Conservation (phyloP, 1,140 invertebrate species). For the Drosophila erecta region DNA sequence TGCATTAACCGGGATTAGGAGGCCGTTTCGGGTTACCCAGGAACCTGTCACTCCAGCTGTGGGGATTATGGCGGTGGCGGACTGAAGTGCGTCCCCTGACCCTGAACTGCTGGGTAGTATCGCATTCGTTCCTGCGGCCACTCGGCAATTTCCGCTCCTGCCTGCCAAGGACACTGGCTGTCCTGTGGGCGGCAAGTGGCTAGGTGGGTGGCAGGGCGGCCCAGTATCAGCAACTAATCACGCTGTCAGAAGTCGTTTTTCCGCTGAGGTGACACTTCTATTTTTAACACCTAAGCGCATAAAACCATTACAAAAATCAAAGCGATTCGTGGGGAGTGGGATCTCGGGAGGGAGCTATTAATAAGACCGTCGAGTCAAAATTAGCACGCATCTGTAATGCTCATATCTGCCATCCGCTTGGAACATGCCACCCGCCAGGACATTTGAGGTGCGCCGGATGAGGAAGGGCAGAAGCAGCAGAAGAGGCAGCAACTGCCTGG, state of each 20-base stretch:
- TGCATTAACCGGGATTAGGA: constrained; percentile 64
- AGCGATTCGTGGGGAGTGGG: not conserved
- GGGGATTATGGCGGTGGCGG: constrained; percentile 14
- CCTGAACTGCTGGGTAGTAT: constrained; percentile 4
- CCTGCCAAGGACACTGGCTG: constrained; percentile 11
- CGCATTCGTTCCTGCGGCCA: constrained; percentile 10
- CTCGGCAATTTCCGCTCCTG: constrained; percentile 12
- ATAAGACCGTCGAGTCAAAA: constrained; percentile 29
- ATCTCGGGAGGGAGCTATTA: constrained; percentile 15
- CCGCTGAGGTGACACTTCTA: constrained; percentile 15
- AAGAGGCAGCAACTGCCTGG: not conserved
- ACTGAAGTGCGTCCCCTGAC: constrained; percentile 4
- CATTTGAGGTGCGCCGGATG: constrained; percentile 29
- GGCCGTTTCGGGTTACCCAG: constrained; percentile 5
- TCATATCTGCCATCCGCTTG: constrained; percentile 9
- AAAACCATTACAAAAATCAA: constrained; percentile 21
- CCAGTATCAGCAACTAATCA: constrained; percentile 6
- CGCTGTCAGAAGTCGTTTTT: constrained; percentile 6
- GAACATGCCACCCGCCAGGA: constrained; percentile 34
- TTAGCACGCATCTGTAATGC: constrained; percentile 35
- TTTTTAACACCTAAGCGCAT: constrained; percentile 4
- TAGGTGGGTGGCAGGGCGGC: not conserved
- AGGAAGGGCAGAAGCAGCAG: not conserved
- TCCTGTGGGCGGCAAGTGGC: not conserved
- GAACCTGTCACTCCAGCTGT: constrained; percentile 10